Percentiles rank a stretch among this genome's conserved stretches.
Evolutionary conservation across 2,797 vertebrate genomes (phyloP).

Genomic region (Lates japonicus): DNA sequence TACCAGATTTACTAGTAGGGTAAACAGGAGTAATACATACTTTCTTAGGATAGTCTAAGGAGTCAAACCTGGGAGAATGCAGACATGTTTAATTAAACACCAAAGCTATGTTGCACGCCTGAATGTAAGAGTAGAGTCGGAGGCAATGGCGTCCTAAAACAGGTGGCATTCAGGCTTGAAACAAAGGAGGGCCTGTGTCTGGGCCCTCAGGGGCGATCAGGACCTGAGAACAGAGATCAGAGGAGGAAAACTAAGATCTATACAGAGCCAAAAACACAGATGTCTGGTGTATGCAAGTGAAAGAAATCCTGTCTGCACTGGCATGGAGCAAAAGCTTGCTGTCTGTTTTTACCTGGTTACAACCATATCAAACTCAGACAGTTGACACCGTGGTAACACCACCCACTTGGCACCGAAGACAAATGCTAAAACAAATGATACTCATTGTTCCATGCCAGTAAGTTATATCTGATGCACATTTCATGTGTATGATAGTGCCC

Average conservation of each 20-base stretch:
- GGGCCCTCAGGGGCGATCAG: constrained; percentile 66
- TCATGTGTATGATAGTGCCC: neutral
- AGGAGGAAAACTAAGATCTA: constrained; percentile 61
- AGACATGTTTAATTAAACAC: constrained; percentile 37
- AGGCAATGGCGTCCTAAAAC: too few relatives aligned
- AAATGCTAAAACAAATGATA: constrained; percentile 1
- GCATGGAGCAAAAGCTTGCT: constrained; percentile 14
- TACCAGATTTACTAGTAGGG: constrained; percentile 34
- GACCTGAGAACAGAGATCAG: constrained; percentile 64
- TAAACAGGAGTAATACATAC: neutral
- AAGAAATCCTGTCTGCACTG: constrained; percentile 27
- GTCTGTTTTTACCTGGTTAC: constrained; percentile 37
- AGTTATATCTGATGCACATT: constrained; percentile 8
- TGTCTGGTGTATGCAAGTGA: constrained; percentile 49
- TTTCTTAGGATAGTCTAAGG: neutral
- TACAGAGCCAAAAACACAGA: constrained; percentile 62
- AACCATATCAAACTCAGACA: constrained; percentile 53
- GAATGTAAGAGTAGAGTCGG: too few relatives aligned
- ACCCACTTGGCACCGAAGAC: constrained; percentile 9
- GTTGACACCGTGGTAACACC: constrained; percentile 21
- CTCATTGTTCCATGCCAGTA: constrained; percentile 20
- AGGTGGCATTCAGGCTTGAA: constrained; percentile 71
- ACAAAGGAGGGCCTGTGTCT: constrained; percentile 74
- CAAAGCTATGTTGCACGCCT: constrained; percentile 10
- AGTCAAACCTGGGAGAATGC: neutral